Percentiles rank a stretch among this genome's conserved stretches.
Evolutionary conservation across 2,888 invertebrate genomes (phyloP).

Genomic region (Entomobrya multifasciata): DNA sequence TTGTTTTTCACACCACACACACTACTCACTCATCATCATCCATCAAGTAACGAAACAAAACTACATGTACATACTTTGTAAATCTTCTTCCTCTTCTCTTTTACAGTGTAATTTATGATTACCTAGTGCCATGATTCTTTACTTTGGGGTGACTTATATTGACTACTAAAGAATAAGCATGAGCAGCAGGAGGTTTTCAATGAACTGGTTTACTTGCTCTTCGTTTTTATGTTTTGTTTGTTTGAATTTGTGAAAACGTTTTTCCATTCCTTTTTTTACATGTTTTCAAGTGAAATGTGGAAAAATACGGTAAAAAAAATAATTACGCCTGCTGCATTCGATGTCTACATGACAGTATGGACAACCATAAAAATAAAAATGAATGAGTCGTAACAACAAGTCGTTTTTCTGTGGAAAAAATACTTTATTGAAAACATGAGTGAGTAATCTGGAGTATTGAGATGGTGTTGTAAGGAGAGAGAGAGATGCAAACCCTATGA

Average conservation of each 20-base stretch:
- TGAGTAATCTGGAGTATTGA: neutral
- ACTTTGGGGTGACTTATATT: slow-evolving; percentile 59
- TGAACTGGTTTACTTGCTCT: slow-evolving; percentile 70
- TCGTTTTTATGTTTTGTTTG: slow-evolving; percentile 1
- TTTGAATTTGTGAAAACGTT: slow-evolving; percentile 32
- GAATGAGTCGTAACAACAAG: slow-evolving; percentile 52
- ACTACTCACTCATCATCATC: neutral
- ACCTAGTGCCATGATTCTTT: slow-evolving; percentile 49
- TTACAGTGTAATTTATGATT: slow-evolving; percentile 44
- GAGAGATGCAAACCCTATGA: neutral
- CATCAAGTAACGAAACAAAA: neutral
- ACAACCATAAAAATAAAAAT: slow-evolving; percentile 42
- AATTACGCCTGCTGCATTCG: no score
- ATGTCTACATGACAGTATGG: slow-evolving; percentile 37
- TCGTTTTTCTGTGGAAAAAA: slow-evolving; percentile 39
- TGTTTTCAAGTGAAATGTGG: slow-evolving; percentile 44
- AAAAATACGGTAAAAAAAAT: slow-evolving; percentile 37
- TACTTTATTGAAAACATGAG: neutral
- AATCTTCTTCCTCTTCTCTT: neutral
- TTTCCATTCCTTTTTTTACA: slow-evolving; percentile 22
- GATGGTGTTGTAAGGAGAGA: neutral
- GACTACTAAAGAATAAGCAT: slow-evolving; percentile 51
- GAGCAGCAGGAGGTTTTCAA: slow-evolving; percentile 74
- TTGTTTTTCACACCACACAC: slow-evolving; percentile 48
- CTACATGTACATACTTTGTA: neutral